These are phyloP conservation scores for Onychomys leucogaster DNA, from an alignment of 2,797 vertebrate genomes.

Conservation along the genomic window DNA sequence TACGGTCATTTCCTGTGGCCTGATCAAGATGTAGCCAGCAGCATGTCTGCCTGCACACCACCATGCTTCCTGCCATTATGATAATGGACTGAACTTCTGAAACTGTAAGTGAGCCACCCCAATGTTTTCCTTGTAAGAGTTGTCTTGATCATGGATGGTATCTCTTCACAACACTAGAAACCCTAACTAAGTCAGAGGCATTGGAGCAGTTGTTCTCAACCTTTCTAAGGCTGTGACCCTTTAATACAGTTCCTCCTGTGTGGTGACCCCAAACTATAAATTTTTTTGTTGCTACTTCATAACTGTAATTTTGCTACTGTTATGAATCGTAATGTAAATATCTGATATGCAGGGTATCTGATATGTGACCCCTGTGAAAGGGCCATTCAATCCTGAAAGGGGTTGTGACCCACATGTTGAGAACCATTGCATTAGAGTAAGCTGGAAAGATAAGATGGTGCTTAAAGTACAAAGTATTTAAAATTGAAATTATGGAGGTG, in stretches of 20 bases:
- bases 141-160: background rate
- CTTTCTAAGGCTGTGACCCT: background rate
- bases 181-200: background rate
- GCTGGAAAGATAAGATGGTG: background rate
- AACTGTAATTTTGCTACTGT: background rate
- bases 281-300: background rate
- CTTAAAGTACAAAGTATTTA: background rate
- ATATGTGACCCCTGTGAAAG: background rate
- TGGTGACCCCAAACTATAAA: background rate
- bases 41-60: background rate
- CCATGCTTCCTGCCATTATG: background rate
- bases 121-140: background rate
- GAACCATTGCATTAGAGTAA: background rate
- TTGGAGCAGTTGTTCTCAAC: background rate
- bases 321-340: background rate
- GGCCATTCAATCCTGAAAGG: background rate
- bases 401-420: background rate
- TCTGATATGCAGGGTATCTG: background rate
- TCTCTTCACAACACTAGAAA: background rate
- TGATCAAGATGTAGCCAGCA: background rate
- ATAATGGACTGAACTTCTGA: background rate
- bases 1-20: background rate
- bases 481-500: slow-evolving; percentile 14
- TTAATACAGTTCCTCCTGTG: background rate
- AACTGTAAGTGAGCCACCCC: background rate